Percentiles rank a stretch among this genome's conserved stretches.
phyloP scores from a whole-genome alignment of 2,113 vertebrate genomes.

The Cochlearius cochlearius region DNA sequence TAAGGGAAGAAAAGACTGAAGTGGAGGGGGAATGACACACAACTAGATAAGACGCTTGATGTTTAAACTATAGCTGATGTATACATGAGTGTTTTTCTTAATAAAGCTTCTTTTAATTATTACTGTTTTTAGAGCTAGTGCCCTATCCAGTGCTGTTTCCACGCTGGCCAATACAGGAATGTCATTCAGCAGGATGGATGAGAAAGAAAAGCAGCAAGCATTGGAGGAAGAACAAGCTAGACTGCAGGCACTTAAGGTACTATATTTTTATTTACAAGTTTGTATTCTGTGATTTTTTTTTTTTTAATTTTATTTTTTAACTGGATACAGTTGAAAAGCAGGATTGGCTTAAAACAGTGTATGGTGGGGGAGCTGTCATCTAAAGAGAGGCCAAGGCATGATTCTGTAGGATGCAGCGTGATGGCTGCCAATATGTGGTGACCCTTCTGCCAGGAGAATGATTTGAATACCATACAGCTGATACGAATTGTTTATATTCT shows the following conservation, averaged over 20 bases:
- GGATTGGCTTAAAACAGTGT: background rate
- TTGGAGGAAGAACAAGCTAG: conserved; percentile 90
- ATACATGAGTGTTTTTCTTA: background rate
- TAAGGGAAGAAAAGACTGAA: background rate
- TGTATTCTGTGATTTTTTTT: background rate
- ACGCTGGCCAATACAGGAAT: conserved; percentile 85
- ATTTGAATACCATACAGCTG: background rate
- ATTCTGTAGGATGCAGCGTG: background rate
- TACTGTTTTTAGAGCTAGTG: conserved; percentile 77
- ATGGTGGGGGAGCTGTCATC: background rate
- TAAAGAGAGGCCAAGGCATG: background rate
- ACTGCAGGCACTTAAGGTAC: conserved; percentile 89
- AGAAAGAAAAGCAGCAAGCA: conserved; percentile 88
- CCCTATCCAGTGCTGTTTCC: conserved; percentile 87
- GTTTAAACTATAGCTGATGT: background rate
- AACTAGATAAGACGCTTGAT: background rate
- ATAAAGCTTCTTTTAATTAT: background rate
- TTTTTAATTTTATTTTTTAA: background rate
- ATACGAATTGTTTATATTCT: background rate
- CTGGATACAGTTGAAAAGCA: background rate
- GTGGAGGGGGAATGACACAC: too few species aligned
- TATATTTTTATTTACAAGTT: background rate
- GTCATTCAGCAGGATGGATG: conserved; percentile 87
- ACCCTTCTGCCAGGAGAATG: background rate
- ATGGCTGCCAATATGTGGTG: background rate